These are phyloP conservation scores for Tineola bisselliella DNA, from an alignment of 2,888 invertebrate genomes.

Conservation along the genomic window DNA sequence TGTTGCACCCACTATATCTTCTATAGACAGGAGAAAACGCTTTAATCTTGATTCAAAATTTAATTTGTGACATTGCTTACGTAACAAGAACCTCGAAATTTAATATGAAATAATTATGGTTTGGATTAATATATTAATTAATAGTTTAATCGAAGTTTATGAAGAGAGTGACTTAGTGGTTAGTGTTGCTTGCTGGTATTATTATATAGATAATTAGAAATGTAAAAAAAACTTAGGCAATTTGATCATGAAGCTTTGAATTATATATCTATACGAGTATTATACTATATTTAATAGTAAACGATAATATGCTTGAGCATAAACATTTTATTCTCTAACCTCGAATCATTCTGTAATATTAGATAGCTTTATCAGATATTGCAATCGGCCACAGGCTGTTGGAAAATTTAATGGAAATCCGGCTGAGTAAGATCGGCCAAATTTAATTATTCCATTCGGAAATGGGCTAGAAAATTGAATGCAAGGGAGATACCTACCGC, in stretches of 20 bases:
- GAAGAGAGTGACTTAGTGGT: too few species aligned
- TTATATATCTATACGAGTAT: too few species aligned
- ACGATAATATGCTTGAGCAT: neutral
- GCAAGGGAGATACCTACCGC: constrained; percentile 29
- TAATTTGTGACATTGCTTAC: neutral
- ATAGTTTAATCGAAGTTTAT: too few species aligned
- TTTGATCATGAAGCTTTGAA: too few species aligned
- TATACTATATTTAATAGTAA: neutral
- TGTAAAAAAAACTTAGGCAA: too few species aligned
- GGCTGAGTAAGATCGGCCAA: constrained; percentile 38
- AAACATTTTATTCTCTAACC: neutral
- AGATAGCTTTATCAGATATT: constrained; percentile 20
- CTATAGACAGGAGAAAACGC: constrained; percentile 2
- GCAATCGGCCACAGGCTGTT: constrained; percentile 30
- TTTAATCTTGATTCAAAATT: constrained; percentile 2
- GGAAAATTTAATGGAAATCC: constrained; percentile 34
- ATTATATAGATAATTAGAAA: too few species aligned
- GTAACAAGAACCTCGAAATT: neutral
- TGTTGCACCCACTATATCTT: constrained; percentile 6
- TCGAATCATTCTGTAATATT: neutral
- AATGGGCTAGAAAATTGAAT: constrained; percentile 61
- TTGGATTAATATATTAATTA: too few species aligned
- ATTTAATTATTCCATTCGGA: constrained; percentile 57
- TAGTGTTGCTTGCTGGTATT: too few species aligned
- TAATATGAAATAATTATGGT: too few species aligned